Evolutionary conservation across 2,113 vertebrate species (phyloP), one percentile per base, ranked within the genome.

Genomic region (Gavialis gangeticus): DNA sequence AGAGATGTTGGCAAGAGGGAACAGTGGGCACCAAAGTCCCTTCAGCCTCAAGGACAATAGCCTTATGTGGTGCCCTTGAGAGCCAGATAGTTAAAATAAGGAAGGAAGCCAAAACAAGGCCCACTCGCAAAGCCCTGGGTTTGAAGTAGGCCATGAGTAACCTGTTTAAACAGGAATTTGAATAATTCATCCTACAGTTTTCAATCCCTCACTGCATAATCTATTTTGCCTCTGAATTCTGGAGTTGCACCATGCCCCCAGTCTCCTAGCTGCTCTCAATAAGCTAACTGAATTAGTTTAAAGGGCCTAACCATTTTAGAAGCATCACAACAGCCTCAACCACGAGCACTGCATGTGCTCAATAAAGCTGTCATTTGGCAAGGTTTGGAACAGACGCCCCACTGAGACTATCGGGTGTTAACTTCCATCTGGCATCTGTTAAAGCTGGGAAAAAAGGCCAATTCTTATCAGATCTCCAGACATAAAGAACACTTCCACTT

Each of bases 391-490:
- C 79, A 86, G 95, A 87, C 93, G 62, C 88, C 95, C 94, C 88
- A 22, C 86, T 0, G 85, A 91, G 89, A 95, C 92, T 92, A 94
- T 92, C 86, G 60, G 87, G 85, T 96, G 93, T 94, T 94, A 91
- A 54, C 88, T 95, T 91, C 95, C 96, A 96, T 93, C 96, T 96
- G 96, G 90, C 96, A 92, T 92, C 91, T 95, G 93, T 94, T 94
- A 94, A 82, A 88, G 87, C 91, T 30, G 10, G 71, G 54, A 10
- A 30, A 6, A 27, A 55, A 13, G 5, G 13, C 75, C 95, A 84
- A 34, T 57, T 94, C 94, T 97, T 95, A 96, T 95, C 94, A 91
- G 90, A 90, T 94, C 88, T 85, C 78, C 60, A 79, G 93, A 90
- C 75, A 88, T 96, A 94, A 87, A 54, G 12, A 92, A 80, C 86